Base-by-base conservation (phyloP, 2,797 vertebrate species). In the Semaprochilodus insignis region DNA sequence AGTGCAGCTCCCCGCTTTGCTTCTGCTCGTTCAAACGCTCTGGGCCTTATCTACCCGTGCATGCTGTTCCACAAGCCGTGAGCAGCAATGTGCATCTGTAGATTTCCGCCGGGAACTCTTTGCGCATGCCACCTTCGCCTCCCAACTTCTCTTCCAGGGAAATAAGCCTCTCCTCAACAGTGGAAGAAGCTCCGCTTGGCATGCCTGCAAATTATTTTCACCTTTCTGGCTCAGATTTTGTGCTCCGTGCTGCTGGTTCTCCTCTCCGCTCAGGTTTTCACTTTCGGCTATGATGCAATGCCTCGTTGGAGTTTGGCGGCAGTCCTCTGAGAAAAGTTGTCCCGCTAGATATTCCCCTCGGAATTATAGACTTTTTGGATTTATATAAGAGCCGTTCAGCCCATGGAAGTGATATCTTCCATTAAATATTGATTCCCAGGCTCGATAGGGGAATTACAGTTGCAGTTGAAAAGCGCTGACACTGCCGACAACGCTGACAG, bases 341-440 rank as follows among this genome's bases (percentile, higher is more conserved):
- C 71, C 55, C n/a, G 55, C 63, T 70, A n/a, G 65, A 17, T 69
- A 17, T 80, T 71, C 34, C 78, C 59, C 6, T 3, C 65, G 57
- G 74, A 84, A 62, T 48, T 44, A 14, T 40, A 52, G 36, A 54
- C 16, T 63, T 57, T 54, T 78, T 52, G 54, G 48, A 83, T 82
- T 82, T 54, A 77, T 78, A 31, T 55, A 57, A 57, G 75, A 25
- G 40, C 44, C 60, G 25, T 75, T 83, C 57, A 83, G 65, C 65
- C 51, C 44, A 52, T 76, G 57, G 48, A 80, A 71, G 78, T 80
- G 23, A 65, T 57, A 76, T 72, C n/a, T 71, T 80, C 52, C 51
- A 80, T 84, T 76, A 76, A 80, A 80, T 70, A 80, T 75, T 73
- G 77, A 84, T 84, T 63, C 25, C 63, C 3, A n/a, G 13, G 31